Percentiles rank a stretch among this genome's conserved stretches.
Evolutionary conservation across 2,888 invertebrate species (phyloP).

Genomic region (Drosophila atripex): DNA sequence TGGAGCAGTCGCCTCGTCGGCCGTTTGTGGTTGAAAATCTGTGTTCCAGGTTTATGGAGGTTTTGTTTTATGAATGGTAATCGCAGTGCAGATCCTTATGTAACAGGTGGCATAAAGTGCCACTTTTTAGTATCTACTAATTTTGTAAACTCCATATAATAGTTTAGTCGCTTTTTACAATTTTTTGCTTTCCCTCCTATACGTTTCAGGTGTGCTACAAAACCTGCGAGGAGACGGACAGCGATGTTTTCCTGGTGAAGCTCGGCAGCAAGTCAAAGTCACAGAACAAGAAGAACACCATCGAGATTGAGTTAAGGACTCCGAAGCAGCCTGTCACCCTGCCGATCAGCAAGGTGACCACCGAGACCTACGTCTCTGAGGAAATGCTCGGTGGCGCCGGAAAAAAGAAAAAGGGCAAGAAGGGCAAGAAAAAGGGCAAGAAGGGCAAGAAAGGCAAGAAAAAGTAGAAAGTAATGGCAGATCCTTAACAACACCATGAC

Average conservation of each 20-base stretch:
- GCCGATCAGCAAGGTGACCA: conserved; percentile 87
- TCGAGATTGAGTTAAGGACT: conserved; percentile 89
- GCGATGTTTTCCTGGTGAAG: conserved; percentile 89
- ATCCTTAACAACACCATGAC: neutral
- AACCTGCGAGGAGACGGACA: conserved; percentile 86
- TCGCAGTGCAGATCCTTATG: conserved; percentile 1
- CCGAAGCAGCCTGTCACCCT: conserved; percentile 87
- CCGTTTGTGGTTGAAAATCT: conserved; percentile 19
- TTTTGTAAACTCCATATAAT: neutral
- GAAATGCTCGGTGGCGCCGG: conserved; percentile 69
- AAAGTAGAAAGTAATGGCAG: neutral
- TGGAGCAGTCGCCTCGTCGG: conserved; percentile 46
- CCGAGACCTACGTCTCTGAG: conserved; percentile 88
- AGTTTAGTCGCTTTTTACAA: no score
- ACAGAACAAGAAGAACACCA: conserved; percentile 87
- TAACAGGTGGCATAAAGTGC: neutral
- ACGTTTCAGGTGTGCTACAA: conserved; percentile 81
- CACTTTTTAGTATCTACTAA: neutral
- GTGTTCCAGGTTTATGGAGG: conserved; percentile 19
- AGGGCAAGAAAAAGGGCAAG: conserved; percentile 57
- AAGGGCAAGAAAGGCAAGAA: conserved; percentile 23
- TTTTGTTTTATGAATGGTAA: conserved; percentile 28
- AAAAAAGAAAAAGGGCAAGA: conserved; percentile 51
- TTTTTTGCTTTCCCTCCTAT: conserved; percentile 3
- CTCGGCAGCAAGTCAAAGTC: conserved; percentile 91